Percentiles rank a stretch among this genome's conserved stretches.
Evolutionary conservation across 2,113 vertebrate genomes (phyloP).

Genomic region (Micronisus gabar): DNA sequence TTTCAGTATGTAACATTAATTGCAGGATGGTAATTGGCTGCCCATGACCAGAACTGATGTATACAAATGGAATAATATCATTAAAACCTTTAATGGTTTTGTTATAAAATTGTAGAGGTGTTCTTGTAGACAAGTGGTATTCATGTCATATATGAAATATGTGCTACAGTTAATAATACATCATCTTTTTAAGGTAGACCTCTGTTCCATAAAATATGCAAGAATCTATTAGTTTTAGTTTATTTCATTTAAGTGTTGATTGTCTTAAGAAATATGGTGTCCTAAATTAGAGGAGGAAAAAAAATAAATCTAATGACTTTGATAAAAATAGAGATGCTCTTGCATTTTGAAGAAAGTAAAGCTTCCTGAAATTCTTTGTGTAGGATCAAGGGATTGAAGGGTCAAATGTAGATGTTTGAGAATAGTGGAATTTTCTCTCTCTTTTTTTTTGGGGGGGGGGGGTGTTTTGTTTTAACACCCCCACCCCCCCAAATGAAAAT

Average conservation of each 20-base stretch:
- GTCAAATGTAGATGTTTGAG: no score
- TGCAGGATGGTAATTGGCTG: neutral
- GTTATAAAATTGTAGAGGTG: neutral
- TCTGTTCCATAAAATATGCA: neutral
- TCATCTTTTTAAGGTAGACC: neutral
- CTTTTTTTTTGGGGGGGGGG: no score
- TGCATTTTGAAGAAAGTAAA: neutral
- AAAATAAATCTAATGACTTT: neutral
- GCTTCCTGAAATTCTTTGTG: neutral
- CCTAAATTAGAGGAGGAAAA: neutral
- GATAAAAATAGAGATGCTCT: neutral
- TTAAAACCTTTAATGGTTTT: neutral
- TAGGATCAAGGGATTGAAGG: no score
- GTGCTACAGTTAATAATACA: neutral
- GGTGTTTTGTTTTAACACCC: neutral
- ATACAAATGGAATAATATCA: neutral
- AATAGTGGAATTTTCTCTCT: no score
- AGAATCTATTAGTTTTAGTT: neutral
- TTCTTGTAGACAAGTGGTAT: neutral
- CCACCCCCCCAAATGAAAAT: fast-evolving
- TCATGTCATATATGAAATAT: neutral
- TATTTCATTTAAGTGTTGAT: neutral
- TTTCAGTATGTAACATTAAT: neutral
- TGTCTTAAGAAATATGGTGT: neutral
- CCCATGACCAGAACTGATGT: neutral